phyloP scores from a whole-genome alignment of 1,140 invertebrate genomes.

The Drosophila sechellia region DNA sequence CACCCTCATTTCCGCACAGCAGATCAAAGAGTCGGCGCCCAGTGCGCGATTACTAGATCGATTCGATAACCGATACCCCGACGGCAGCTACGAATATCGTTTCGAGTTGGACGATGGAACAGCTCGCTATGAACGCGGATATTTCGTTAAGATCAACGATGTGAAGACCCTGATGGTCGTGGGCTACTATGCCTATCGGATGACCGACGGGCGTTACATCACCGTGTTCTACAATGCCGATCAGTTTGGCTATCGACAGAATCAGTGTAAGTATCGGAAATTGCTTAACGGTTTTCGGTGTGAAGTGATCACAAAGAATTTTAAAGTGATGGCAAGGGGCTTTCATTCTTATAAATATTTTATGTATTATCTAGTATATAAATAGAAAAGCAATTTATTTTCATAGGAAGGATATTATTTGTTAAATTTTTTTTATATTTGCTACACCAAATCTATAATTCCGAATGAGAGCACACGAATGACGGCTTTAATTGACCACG shows the following conservation, averaged over 20 bases:
- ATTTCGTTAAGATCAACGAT: constrained; percentile 66
- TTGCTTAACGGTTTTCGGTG: background rate
- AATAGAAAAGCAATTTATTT: too few relatives aligned
- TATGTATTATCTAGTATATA: too few relatives aligned
- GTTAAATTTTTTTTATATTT: too few relatives aligned
- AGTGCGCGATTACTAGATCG: constrained; percentile 59
- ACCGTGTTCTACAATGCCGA: constrained; percentile 83
- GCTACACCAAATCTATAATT: too few relatives aligned
- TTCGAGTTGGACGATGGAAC: constrained; percentile 76
- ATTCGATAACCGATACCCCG: constrained; percentile 79
- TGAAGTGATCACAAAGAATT: too few relatives aligned
- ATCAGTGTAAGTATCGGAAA: constrained; percentile 71
- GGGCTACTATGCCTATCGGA: constrained; percentile 78
- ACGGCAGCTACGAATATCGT: constrained; percentile 79
- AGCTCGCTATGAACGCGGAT: constrained; percentile 77
- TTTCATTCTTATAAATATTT: too few relatives aligned
- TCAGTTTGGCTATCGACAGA: constrained; percentile 79
- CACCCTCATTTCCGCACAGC: constrained; percentile 6
- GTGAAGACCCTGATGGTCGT: constrained; percentile 77
- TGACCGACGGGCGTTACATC: constrained; percentile 69
- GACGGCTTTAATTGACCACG: background rate
- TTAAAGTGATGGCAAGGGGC: too few relatives aligned
- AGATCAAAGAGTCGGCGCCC: background rate
- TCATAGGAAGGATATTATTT: too few relatives aligned
- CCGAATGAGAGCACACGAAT: too few relatives aligned